A percentile compares a stretch with the other conserved stretches of the same genome.
Conservation (phyloP, 2,888 invertebrate species). For the Abrostola tripartita region DNA sequence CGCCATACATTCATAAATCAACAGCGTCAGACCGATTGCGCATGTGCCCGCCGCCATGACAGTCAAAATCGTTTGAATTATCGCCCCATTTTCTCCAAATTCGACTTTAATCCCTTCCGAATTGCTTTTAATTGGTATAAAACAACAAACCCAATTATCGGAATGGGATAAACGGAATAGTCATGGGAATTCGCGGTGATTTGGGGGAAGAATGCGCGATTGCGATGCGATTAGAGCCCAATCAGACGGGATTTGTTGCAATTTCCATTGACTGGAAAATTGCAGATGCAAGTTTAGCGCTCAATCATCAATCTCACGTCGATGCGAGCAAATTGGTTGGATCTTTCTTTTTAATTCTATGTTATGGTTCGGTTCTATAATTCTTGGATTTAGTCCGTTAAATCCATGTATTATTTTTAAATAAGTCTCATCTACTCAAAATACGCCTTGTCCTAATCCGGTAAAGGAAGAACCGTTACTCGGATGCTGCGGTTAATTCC, state of each 20-base stretch:
- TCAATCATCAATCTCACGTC: slow-evolving; percentile 78
- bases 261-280: slow-evolving; percentile 88
- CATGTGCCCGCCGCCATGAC: slow-evolving; percentile 65
- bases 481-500: slow-evolving; percentile 18
- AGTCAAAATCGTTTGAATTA: slow-evolving; percentile 80
- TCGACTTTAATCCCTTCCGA: slow-evolving; percentile 75
- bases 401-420: slow-evolving; percentile 24
- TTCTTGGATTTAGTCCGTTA: slow-evolving; percentile 11
- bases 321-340: slow-evolving; percentile 61
- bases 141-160: slow-evolving; percentile 75
- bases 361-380: slow-evolving; percentile 35
- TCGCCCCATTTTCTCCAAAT: slow-evolving; percentile 72
- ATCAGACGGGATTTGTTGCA: slow-evolving; percentile 82
- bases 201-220: slow-evolving; percentile 71
- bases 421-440: slow-evolving; percentile 12
- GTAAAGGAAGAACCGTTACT: slow-evolving; percentile 3
- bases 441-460: slow-evolving; percentile 25
- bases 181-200: slow-evolving; percentile 79
- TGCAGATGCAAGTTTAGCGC: slow-evolving; percentile 70
- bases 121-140: slow-evolving; percentile 83
- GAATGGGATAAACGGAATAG: slow-evolving; percentile 77
- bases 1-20: slow-evolving; percentile 73
- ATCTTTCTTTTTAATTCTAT: slow-evolving; percentile 43
- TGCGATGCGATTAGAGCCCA: slow-evolving; percentile 76
- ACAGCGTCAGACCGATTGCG: slow-evolving; percentile 62